Base-by-base conservation (phyloP, 2,888 invertebrate genomes). In the Hydrotaea cyrtoneurina region DNA sequence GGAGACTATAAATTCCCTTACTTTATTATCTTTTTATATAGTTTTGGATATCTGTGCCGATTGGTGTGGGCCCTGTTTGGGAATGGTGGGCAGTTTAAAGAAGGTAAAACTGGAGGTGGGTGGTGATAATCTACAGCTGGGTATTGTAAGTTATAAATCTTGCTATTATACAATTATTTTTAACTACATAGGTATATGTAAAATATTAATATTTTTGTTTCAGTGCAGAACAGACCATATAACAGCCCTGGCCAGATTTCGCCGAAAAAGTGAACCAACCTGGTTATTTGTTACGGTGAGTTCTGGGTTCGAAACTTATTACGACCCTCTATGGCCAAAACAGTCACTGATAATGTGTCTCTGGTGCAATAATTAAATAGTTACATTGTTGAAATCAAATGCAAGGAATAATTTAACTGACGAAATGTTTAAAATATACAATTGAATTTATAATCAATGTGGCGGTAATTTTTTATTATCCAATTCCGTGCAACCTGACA, bases 61-160 rank as follows among this genome's bases (percentile, higher is more conserved):
- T 85, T 98, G 98, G 98, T 96, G 97, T 90, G 98, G 98, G 0
- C 97, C 98, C 0, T 98, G 98, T 90, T 92, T 94, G 80, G 97
- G 97, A 31, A 97, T 98, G 96, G 93, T 96, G 74, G 96, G 96
- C 66, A 96, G 95, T 90, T 93, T 98, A 87, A 96, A 96, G 91
- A 97, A 96, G 93, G 94, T 98, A 86, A 98, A 98, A 92, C 94
- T 98, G 88, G 98, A 98, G 93, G 92, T 97, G 19, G 97, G 97
- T 8, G 98, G 97, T 79, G 96, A 97, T 89, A 90, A 89, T 89
- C 93, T 98, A 64, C 95, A 95, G 83, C 94, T 97, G 86, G 97
- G 97, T 7, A 93, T 96, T 78, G 92, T 92, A 89, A 89, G 89
- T 87, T 8, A 39, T 13, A 36, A 5, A 36, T n/a, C n/a, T n/a